Evolutionary conservation across 2,113 vertebrate genomes (phyloP).

Genomic region (Dolichotis patagonum): DNA sequence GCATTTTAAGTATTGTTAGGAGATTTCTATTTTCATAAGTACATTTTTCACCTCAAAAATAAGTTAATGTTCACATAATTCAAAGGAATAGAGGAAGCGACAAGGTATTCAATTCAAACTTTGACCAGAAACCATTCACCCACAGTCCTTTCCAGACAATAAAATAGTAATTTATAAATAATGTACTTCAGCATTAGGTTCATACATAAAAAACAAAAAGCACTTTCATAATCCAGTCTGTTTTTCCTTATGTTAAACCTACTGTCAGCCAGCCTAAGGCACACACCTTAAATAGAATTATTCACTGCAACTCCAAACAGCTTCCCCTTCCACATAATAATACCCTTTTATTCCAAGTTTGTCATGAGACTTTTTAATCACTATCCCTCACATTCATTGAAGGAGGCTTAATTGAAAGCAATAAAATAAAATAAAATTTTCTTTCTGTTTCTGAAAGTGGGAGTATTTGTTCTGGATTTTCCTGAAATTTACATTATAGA

Average conservation of each 20-base stretch:
- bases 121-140: conserved; percentile 35
- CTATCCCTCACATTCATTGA: background rate
- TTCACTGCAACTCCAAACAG: background rate
- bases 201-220: conserved; percentile 24
- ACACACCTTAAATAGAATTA: conserved; percentile 52
- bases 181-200: conserved; percentile 18
- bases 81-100: conserved; percentile 17
- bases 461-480: background rate
- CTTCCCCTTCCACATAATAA: conserved; percentile 41
- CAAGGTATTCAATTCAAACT: conserved; percentile 4
- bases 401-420: background rate
- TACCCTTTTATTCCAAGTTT: background rate
- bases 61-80: conserved; percentile 42
- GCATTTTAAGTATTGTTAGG: background rate
- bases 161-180: conserved; percentile 53
- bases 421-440: background rate
- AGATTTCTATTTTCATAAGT: conserved; percentile 64
- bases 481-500: background rate
- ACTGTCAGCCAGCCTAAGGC: conserved; percentile 8
- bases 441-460: background rate
- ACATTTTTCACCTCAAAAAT: conserved; percentile 69
- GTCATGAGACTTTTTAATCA: background rate
- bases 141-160: conserved; percentile 61
- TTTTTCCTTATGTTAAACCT: conserved; percentile 64
- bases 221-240: conserved; percentile 11